phyloP scores from a whole-genome alignment of 2,113 vertebrate species.

The Nesoenas mayeri region DNA sequence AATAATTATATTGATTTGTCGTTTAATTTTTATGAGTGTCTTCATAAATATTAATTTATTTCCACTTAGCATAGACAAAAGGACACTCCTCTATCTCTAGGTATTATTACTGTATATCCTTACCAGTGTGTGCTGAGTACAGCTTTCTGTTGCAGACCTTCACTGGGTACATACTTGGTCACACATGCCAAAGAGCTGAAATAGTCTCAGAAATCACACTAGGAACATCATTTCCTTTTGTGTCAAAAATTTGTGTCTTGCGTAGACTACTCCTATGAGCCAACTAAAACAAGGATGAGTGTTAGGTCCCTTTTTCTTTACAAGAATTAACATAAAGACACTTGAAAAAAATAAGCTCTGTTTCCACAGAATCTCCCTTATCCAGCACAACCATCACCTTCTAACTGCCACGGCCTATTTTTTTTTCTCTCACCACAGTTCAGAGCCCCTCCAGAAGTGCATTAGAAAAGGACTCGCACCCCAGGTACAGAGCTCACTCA shows the following conservation, averaged over 20 bases:
- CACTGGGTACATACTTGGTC: not conserved
- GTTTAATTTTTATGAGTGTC: not conserved
- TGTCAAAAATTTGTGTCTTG: not conserved
- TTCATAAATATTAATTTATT: conserved; percentile 22
- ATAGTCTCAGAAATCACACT: not conserved
- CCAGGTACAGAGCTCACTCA: not conserved
- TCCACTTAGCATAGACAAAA: not conserved
- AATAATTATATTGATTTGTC: not conserved
- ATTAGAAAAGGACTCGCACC: not conserved
- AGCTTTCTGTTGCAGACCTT: not conserved
- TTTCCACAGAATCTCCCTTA: not conserved
- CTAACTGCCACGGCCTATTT: not conserved
- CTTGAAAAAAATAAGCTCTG: not conserved
- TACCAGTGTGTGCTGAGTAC: not conserved
- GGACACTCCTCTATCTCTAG: not conserved
- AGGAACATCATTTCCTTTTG: not conserved
- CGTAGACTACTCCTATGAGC: not conserved
- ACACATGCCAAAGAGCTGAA: not conserved
- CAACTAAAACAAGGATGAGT: not conserved
- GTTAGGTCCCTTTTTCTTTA: not conserved
- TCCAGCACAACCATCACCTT: not conserved
- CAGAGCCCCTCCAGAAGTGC: not conserved
- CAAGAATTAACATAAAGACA: not conserved
- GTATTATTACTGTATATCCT: not conserved
- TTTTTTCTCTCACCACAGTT: not conserved